Conservation (phyloP, 2,797 vertebrate genomes). For the Paramormyrops hopkinsi region DNA sequence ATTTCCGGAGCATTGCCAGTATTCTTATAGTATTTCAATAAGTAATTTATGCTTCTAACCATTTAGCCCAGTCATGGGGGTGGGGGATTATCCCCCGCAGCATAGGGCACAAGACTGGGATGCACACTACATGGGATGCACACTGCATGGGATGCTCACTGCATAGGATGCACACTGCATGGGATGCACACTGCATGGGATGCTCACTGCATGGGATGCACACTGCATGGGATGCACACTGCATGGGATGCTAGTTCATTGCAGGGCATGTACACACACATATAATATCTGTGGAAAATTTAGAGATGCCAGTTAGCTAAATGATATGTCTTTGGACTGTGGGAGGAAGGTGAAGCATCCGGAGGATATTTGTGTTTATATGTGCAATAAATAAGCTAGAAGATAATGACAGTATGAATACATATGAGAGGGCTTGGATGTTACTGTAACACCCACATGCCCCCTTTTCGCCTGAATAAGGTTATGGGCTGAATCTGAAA, state of each 20-base stretch:
- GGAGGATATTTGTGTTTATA: not conserved
- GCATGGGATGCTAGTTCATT: not conserved
- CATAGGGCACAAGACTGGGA: not conserved
- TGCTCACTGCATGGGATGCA: not conserved
- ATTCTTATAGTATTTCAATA: not conserved
- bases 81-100: not conserved
- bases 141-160: not conserved
- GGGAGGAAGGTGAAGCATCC: not conserved
- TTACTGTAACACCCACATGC: not conserved
- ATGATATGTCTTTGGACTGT: not conserved
- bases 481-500: not conserved
- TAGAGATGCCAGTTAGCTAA: not conserved
- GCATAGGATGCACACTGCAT: too few relatives aligned
- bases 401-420: not conserved
- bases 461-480: not conserved
- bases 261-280: not conserved
- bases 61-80: not conserved
- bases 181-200: not conserved
- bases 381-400: not conserved
- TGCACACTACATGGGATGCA: too few relatives aligned
- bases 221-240: too few relatives aligned
- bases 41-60: not conserved
- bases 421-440: not conserved
- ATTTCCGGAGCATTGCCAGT: not conserved
- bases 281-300: not conserved